phyloP scores from a whole-genome alignment of 1,140 invertebrate species.

The Popillia japonica region DNA sequence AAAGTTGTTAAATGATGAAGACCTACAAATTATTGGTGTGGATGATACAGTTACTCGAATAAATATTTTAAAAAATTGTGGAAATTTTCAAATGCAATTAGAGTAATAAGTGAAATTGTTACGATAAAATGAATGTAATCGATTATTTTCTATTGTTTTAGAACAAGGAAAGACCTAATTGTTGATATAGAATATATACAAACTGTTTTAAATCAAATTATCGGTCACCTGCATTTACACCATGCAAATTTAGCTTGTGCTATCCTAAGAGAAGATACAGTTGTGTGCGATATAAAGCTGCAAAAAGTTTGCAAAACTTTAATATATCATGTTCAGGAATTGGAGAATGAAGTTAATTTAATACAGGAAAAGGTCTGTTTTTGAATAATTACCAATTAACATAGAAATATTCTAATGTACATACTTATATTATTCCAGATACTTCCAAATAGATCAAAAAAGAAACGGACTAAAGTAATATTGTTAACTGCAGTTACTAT shows the following conservation, averaged over 20 bases:
- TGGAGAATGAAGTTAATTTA: slow-evolving; percentile 7
- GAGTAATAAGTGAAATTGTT: neutral
- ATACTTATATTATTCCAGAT: neutral
- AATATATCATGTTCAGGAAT: neutral
- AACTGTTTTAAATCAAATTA: slow-evolving; percentile 37
- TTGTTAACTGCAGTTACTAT: neutral
- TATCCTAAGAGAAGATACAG: slow-evolving; percentile 17
- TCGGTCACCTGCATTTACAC: slow-evolving; percentile 36
- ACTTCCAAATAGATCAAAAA: neutral
- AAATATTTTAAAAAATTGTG: slow-evolving; percentile 30
- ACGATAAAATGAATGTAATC: neutral
- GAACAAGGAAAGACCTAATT: neutral
- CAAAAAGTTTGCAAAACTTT: neutral
- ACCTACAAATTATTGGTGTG: slow-evolving; percentile 43
- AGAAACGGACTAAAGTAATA: neutral
- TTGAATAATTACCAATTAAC: neutral
- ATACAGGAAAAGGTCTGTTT: neutral
- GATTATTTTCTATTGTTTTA: neutral
- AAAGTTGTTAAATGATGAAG: slow-evolving; percentile 44
- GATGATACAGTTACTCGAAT: slow-evolving; percentile 36
- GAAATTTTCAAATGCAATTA: slow-evolving; percentile 12
- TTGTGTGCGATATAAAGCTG: slow-evolving; percentile 39
- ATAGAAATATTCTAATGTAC: neutral
- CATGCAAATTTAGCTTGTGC: slow-evolving; percentile 37
- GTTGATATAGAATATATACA: slow-evolving; percentile 27